phyloP scores from a whole-genome alignment of 2,888 invertebrate species.

The Temnothorax rugatulus region DNA sequence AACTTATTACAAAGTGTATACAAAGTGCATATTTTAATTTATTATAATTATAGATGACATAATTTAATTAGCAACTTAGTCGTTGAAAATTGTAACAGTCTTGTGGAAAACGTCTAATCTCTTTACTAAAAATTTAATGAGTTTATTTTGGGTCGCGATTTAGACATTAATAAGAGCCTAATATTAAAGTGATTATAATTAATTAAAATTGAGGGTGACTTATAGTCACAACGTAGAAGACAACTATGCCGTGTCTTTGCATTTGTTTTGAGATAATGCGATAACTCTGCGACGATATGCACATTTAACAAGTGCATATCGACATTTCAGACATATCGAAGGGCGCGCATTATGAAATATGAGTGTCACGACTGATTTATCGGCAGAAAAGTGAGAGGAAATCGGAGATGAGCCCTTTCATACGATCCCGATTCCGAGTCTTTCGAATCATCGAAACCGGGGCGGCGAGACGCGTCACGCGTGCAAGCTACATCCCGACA shows the following conservation, averaged over 20 bases:
- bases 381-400: conserved; percentile 36
- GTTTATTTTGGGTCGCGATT: not conserved
- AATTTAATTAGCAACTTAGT: not conserved
- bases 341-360: conserved; percentile 25
- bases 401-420: conserved; percentile 46
- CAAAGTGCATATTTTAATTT: not conserved
- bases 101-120: not conserved
- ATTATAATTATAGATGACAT: not conserved
- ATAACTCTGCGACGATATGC: not conserved
- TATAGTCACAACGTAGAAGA: not conserved
- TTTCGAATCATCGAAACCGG: conserved; percentile 55
- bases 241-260: not conserved
- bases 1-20: not conserved
- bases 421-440: conserved; percentile 31
- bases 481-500: conserved; percentile 69
- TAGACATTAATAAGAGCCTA: not conserved
- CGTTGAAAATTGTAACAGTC: not conserved
- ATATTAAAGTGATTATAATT: not conserved
- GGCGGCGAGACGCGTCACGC: conserved; percentile 63
- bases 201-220: not conserved
- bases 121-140: not conserved
- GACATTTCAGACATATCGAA: not conserved
- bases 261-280: not conserved
- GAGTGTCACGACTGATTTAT: conserved; percentile 13
- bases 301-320: not conserved